A percentile compares a stretch with the other conserved stretches of the same genome.
phyloP scores from a whole-genome alignment of 2,797 vertebrate genomes.

The Mus spretus region DNA sequence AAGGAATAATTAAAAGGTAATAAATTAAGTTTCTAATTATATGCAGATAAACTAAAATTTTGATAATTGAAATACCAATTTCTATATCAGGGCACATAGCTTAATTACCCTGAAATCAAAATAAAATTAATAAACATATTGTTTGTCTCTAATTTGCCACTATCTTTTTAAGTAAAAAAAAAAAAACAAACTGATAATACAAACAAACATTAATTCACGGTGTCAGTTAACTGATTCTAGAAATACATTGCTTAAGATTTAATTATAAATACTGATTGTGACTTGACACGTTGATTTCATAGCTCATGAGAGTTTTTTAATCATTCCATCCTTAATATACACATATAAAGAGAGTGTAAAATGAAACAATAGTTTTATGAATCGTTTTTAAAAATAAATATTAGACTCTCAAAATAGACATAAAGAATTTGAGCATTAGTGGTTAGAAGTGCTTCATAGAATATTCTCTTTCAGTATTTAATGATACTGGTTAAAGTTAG shows the following conservation, averaged over 20 bases:
- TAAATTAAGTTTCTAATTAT: not conserved
- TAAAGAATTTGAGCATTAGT: not conserved
- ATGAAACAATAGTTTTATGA: not conserved
- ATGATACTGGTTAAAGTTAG: not conserved
- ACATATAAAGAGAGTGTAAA: not conserved
- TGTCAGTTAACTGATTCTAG: not conserved
- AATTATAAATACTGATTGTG: constrained; percentile 7
- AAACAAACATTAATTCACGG: not conserved
- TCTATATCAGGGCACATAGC: not conserved
- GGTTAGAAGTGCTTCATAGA: not conserved
- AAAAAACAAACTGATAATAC: not conserved
- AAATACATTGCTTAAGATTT: accelerated
- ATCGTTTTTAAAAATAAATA: not conserved
- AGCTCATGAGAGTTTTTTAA: constrained; percentile 12
- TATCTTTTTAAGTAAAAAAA: not conserved
- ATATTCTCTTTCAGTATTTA: not conserved
- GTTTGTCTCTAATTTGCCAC: not conserved
- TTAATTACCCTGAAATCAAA: not conserved
- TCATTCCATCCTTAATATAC: not conserved
- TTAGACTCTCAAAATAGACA: not conserved
- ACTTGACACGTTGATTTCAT: not conserved
- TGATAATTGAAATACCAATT: not conserved
- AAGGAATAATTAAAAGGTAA: not conserved
- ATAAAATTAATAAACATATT: not conserved
- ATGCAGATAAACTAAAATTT: not conserved